Evolutionary conservation across 35 echinoderm and acorn worm species (phyloP), one percentile per base, ranked within the genome.

Genomic region (Heliocidaris tuberculata): DNA sequence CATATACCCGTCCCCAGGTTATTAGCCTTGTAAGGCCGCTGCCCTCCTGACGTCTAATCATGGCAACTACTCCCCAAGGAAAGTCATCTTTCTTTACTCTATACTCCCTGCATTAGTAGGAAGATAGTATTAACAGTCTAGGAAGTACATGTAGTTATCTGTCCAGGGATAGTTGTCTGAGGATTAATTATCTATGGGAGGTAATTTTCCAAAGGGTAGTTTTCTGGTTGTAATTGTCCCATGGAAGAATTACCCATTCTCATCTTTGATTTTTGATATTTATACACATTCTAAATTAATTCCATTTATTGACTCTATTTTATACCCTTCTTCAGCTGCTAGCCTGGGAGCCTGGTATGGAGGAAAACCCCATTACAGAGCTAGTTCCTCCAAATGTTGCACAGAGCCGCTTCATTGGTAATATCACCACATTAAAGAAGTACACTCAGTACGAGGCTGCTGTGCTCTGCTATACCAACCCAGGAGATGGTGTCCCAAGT

Each of bases 381-480:
- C 85, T 95, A 6, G 52, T 99, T 10, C 93, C 95, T 8, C 85
- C 95, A 6, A 78, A 86, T 27, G 89, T 96, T 21, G 92, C 47
- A 6, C 70, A 60, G 31, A 71, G 15, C 4, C 60, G 35, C 24
- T 95, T 94, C 30, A 60, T 49, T 27, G 96, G 96, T 17, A 92
- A 94, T 86, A 95, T 99, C 50, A 96, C 56, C 31, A 94, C 85
- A 32, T 94, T 99, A 42, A 96, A 97, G 90, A 99, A 99, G 85
- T 96, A 94, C 94, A 99, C 98, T 42, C 47, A 96, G 27, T 99
- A 99, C 49, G 21, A 92, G 30, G 95, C 96, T 10, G 50, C 97
- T n/a, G 98, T 99, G 4, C 59, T 96, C 1, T 99, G 98, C 94
- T 99, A 94, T 71, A 99, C 98, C 31, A 96, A 91, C 88, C 94